phyloP scores from a whole-genome alignment of 64 coral and sea anemone genomes.

The Cladopsammia gracilis region DNA sequence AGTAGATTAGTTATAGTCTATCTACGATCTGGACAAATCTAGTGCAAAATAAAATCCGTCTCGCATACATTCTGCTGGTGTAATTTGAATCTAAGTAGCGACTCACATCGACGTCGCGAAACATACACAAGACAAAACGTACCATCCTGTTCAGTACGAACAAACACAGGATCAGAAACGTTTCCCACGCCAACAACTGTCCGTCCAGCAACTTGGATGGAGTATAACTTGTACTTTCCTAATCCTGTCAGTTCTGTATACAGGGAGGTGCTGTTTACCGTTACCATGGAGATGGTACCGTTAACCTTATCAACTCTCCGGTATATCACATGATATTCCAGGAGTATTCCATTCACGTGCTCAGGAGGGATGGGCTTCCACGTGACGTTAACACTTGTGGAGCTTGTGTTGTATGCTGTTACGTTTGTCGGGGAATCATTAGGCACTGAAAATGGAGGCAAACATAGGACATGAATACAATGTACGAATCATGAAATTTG shows the following conservation, averaged over 20 bases:
- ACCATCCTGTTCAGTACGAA: constrained; percentile 82
- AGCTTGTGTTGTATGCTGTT: constrained; percentile 44
- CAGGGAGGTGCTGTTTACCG: constrained; percentile 2
- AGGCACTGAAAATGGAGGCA: constrained; percentile 20
- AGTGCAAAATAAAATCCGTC: too few species aligned
- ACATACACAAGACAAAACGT: not conserved
- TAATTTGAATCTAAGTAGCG: too few species aligned
- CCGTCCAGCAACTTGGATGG: constrained; percentile 63
- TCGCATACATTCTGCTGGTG: too few species aligned
- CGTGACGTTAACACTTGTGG: constrained; percentile 61
- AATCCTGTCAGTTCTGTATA: constrained; percentile 31
- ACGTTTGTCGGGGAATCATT: constrained; percentile 40
- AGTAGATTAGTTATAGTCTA: too few species aligned
- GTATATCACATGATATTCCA: constrained; percentile 70
- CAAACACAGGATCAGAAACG: constrained; percentile 22
- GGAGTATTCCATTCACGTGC: constrained; percentile 46
- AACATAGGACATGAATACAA: not conserved
- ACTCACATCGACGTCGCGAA: too few species aligned
- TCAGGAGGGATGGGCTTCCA: constrained; percentile 56
- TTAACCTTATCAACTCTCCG: not conserved
- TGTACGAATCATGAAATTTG: too few species aligned
- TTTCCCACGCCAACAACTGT: constrained; percentile 67
- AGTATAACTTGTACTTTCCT: constrained; percentile 69
- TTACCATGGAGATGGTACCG: not conserved
- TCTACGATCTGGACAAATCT: too few species aligned